Evolutionary conservation across 2,888 invertebrate species (phyloP), one percentile per base, ranked within the genome.

Genomic region (Ferdinandea cuprea): DNA sequence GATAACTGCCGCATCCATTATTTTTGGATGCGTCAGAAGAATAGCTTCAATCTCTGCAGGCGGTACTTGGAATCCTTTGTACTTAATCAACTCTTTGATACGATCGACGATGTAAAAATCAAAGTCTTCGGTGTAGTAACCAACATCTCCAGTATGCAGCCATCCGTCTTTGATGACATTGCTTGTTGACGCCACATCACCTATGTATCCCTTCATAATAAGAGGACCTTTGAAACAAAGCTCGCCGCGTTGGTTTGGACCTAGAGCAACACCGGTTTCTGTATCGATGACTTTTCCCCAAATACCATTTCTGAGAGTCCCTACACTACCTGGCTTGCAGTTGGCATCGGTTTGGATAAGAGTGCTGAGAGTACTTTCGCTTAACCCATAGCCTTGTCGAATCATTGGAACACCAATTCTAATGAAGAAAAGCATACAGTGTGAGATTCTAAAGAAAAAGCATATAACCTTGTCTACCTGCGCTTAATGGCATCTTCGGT

Each of bases 1-100:
- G 87, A 97, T 93, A 32, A 98, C 97, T 35, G 95, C 97, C 17
- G 93, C 95, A 88, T 97, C 97, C 68, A 93, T 92, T 58, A 97
- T 93, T 66, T 93, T 93, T 0, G 93, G 92, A 91, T 96, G 94
- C 37, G 93, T 93, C 61, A 96, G 91, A 46, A 98, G 89, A 58
- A 97, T 87, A 13, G 94, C 94, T 90, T 98, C 98, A 42, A 98
- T 90, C 91, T 98, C 97, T 0, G 97, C 97, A 2, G 97, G 97
- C 0, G 97, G 95, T 86, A 96, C 95, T 93, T 96, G 95, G 87
- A 94, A 95, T 42, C 95, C 97, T 89, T 97, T 97, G 88, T 96
- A 97, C 89, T 98, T 98, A 87, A 98, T 97, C 25, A 98, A 93
- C 88, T 97, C 97, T 89, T 98, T 98, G 17, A 97, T 91, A 79